These are phyloP conservation scores for Neodontobutis hainanensis DNA, from an alignment of 2,113 vertebrate species.

Conservation along the genomic window DNA sequence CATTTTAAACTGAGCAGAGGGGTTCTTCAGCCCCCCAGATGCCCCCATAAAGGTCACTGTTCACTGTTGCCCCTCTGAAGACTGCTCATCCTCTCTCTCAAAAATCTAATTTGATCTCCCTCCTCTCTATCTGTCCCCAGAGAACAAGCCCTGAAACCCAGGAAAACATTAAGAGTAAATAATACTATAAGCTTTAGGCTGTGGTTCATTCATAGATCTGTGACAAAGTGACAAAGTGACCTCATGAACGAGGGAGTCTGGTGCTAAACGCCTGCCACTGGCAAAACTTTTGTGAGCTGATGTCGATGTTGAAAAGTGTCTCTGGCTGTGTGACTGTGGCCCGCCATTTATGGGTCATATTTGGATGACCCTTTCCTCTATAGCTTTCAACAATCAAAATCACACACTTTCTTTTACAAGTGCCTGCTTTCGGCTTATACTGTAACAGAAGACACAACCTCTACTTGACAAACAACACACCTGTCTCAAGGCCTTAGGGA, in stretches of 20 bases:
- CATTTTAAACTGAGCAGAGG: constrained; percentile 53
- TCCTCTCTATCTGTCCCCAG: constrained; percentile 55
- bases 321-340: constrained; percentile 54
- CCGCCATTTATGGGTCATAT: constrained; percentile 70
- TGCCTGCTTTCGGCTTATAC: constrained; percentile 39
- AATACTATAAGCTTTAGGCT: constrained; percentile 56
- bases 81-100: constrained; percentile 45
- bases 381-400: constrained; percentile 43
- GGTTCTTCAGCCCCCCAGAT: constrained; percentile 49
- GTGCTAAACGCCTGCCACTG: constrained; percentile 69
- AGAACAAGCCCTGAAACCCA: constrained; percentile 50
- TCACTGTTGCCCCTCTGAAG: constrained; percentile 61
- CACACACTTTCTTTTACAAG: constrained; percentile 46
- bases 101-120: constrained; percentile 65
- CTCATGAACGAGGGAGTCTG: constrained; percentile 58
- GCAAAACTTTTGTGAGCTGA: constrained; percentile 60
- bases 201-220: constrained; percentile 66
- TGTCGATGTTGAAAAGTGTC: constrained; percentile 60
- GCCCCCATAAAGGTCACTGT: constrained; percentile 74
- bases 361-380: constrained; percentile 61
- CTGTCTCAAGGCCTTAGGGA: too few relatives aligned
- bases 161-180: constrained; percentile 61
- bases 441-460: constrained; percentile 22
- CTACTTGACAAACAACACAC: background rate
- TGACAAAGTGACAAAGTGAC: constrained; percentile 52